Base-by-base conservation (phyloP, 2,113 vertebrate species). In the Psophia crepitans region DNA sequence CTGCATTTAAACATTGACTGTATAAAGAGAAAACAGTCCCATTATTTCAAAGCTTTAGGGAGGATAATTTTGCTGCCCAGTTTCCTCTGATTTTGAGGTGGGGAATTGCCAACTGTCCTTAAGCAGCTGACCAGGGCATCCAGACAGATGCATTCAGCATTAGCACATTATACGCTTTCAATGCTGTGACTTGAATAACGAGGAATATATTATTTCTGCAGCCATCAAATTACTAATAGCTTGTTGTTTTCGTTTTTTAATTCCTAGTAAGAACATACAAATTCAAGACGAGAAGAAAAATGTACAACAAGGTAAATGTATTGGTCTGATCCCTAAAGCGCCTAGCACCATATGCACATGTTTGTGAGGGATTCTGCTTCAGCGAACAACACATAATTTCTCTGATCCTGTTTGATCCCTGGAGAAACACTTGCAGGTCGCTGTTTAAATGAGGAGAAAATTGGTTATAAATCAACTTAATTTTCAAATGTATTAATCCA, bases 391-490 rank as follows among this genome's bases (percentile, higher is more conserved):
- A 86, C 66, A 44, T 89, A 74, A 56, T 80, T 95, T 96, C 93
- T 87, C 28, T 11, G 90, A 95, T 96, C 94, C 90, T 57, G 27
- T 11, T 13, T 89, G 90, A 46, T 95, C 97, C 96, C 93, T 54
- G 60, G 97, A 95, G 97, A 95, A 93, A 83, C 27, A 90, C 95
- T 95, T 63, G 85, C 43, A 43, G 97, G 97, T 97, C 19, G 3
- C 87, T 96, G 87, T 71, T 97, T 95, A 97, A 98, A 97, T 44
- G 88, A 97, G 94, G 96, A 95, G 95, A 96, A 97, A 97, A 97
- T 97, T 98, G 95, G 90, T 96, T 96, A 96, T 97, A 97, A 98
- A 98, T 97, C 97, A 97, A 96, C 78, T 86, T 97, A 96, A 97
- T 98, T 98, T 97, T 95, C 73, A 88, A 92, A 96, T 93, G 61